phyloP scores from a whole-genome alignment of 1,140 invertebrate genomes.

The Hypsibius dujardini region DNA sequence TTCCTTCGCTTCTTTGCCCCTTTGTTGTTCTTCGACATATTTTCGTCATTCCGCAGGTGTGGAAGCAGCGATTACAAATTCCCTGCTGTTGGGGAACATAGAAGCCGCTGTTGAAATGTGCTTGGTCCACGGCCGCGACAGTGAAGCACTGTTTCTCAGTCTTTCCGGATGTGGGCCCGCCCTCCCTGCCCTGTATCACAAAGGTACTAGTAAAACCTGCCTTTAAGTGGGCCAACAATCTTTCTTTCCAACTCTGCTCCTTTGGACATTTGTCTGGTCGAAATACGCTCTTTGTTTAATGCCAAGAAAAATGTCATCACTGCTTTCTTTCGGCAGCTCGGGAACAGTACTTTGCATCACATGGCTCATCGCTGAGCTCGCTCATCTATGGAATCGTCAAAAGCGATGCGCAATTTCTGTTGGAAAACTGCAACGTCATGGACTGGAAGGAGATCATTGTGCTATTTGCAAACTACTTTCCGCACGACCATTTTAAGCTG shows the following conservation, averaged over 20 bases:
- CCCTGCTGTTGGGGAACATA: not conserved
- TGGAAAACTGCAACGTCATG: not conserved
- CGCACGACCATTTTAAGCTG: not conserved
- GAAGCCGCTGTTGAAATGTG: not conserved
- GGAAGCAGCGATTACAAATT: too few species aligned
- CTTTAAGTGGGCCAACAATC: too few species aligned
- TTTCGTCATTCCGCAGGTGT: too few species aligned
- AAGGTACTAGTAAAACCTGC: too few species aligned
- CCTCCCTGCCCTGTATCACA: not conserved
- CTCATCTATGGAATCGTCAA: not conserved
- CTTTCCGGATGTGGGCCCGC: not conserved
- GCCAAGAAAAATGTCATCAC: too few species aligned
- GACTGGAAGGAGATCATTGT: not conserved
- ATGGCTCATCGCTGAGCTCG: not conserved
- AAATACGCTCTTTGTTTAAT: too few species aligned
- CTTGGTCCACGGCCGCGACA: not conserved
- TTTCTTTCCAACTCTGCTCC: too few species aligned
- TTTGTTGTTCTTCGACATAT: too few species aligned
- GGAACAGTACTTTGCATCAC: slow-evolving; percentile 4
- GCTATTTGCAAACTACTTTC: not conserved
- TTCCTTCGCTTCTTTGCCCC: too few species aligned
- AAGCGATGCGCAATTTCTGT: not conserved
- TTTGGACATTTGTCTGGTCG: too few species aligned
- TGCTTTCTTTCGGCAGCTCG: not conserved
- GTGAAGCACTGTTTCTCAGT: not conserved